These are phyloP conservation scores for Psettodes erumei DNA, from an alignment of 2,113 vertebrate species.

Conservation along the genomic window DNA sequence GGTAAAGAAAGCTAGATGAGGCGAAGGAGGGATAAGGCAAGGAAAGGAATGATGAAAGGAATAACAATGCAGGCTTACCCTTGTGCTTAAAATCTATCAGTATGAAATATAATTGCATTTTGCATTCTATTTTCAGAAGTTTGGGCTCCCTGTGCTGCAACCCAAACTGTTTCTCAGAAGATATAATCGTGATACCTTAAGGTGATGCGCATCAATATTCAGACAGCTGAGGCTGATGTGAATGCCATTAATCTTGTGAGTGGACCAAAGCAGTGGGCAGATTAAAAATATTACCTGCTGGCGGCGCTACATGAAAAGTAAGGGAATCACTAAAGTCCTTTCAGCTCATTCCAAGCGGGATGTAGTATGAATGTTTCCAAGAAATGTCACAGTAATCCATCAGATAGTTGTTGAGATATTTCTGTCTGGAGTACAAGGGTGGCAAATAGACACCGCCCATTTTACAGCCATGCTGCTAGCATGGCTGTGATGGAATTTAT, in stretches of 20 bases:
- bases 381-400: not conserved
- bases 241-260: not conserved
- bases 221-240: not conserved
- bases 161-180: not conserved
- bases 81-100: not conserved
- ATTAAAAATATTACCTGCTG: too few species aligned
- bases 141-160: not conserved
- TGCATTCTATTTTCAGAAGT: not conserved
- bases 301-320: too few species aligned
- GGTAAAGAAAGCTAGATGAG: constrained; percentile 36
- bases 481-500: not conserved
- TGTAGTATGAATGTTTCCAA: not conserved
- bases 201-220: not conserved
- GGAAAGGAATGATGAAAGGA: constrained; percentile 33
- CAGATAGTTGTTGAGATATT: not conserved
- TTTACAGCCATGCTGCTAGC: not conserved
- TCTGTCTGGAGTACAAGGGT: not conserved
- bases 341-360: too few species aligned
- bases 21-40: constrained; percentile 8
- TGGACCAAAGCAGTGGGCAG: not conserved
- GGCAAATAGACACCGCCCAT: not conserved
- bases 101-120: not conserved
- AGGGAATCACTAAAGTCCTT: too few species aligned
- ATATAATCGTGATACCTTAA: too few species aligned
- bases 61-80: constrained; percentile 16